Conservation (phyloP, 2,113 vertebrate species). For the Proteles cristata region DNA sequence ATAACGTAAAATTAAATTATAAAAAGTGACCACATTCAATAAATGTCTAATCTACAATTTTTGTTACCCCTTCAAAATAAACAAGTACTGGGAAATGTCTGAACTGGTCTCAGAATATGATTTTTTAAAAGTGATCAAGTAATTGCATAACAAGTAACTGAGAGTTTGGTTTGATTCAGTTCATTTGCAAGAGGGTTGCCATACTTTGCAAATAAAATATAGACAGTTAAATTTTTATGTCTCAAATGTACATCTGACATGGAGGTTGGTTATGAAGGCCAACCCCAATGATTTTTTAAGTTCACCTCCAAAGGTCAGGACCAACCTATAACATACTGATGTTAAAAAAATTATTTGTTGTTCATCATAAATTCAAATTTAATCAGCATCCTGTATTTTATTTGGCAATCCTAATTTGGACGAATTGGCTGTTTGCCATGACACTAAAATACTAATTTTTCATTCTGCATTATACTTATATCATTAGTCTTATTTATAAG, state of each 20-base stretch:
- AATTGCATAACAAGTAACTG: too few relatives aligned
- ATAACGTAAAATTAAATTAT: constrained; percentile 13
- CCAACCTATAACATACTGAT: neutral
- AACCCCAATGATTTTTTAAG: neutral
- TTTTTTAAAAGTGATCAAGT: neutral
- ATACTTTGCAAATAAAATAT: neutral
- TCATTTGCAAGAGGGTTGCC: neutral
- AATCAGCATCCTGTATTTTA: neutral
- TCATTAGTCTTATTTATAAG: neutral
- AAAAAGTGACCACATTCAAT: neutral
- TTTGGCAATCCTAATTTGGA: neutral
- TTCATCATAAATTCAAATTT: constrained; percentile 44
- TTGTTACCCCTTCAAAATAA: neutral
- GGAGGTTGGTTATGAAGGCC: neutral
- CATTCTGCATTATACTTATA: constrained; percentile 3
- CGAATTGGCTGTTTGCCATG: neutral
- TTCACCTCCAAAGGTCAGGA: neutral
- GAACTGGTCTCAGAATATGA: neutral
- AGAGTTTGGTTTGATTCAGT: neutral
- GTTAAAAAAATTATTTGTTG: neutral
- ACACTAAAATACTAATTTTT: constrained; percentile 3
- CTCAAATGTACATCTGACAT: neutral
- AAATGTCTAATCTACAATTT: neutral
- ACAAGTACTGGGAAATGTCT: neutral
- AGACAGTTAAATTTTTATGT: neutral